Evolutionary conservation across 2,113 vertebrate species (phyloP), one percentile per base, ranked within the genome.

Genomic region (Paracyprichromis sp.): DNA sequence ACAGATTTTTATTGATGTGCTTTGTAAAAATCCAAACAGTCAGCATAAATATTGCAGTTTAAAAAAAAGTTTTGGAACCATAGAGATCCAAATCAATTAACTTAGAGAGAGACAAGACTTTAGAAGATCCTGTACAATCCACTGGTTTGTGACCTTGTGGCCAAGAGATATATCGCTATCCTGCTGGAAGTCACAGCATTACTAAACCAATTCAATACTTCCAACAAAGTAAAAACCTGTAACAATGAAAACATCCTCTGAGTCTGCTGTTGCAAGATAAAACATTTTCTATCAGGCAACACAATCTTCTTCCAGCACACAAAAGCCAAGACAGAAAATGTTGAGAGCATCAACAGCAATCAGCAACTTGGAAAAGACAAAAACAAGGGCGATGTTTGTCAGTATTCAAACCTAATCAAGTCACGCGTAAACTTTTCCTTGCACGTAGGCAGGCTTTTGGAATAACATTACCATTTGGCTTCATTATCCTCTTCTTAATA

Each of bases 331-430:
- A 82, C 83, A 84, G 6, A 69, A 38, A 73, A 34, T 69, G 66
- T 8, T 5, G n/a, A 84, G 53, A 79, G 47, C 76, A 59, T 86
- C 52, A 89, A 19, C 53, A 26, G 69, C 85, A 87, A 87, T 90
- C 84, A 82, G 73, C 38, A 34, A 47, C 54, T 29, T 34, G 29
- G 45, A 69, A 82, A 83, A 90, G 52, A 78, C 19, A 83, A 57
- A 83, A 80, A 80, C 11, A 50, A 14, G 34, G 21, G 8, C 3
- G 11, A 40, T 8, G 52, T 88, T 90, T 83, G 69, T 54, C 21
- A 19, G 83, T 17, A 85, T 85, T 91, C 66, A 83, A 89, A 92
- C 47, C 36, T 24, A 89, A 89, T 89, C 84, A 91, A 83, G 82
- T 31, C 61, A 85, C 56, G 85, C 5, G 26, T 82, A 86, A 90